Evolutionary conservation across 2,888 invertebrate genomes (phyloP), one percentile per base, ranked within the genome.

Genomic region (Bembecia ichneumoniformis): DNA sequence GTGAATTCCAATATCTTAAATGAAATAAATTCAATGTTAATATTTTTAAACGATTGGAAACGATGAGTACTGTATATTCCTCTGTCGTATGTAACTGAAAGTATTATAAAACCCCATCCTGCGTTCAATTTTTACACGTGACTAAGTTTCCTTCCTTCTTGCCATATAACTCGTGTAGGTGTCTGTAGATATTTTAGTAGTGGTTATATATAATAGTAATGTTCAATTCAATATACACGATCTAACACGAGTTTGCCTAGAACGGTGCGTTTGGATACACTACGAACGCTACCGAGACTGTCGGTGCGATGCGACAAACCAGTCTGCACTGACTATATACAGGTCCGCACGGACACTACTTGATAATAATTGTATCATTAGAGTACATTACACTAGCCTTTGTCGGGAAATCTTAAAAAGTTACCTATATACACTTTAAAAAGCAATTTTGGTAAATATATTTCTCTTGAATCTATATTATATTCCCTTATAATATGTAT

Each of bases 361-460:
- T 74, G 86, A 86, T 86, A 86, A 87, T 87, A 86, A 86, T 86
- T 83, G 83, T 87, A 86, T 87, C 84, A 83, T 83, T 86, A 86
- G 84, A 83, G 82, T 86, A 86, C 84, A 86, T 84, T 82, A 82
- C 83, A 79, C 84, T 87, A 87, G 87, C 82, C 83, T 83, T 84
- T 86, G 83, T 84, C 80, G 77, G 74, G 77, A 82, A 82, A 83
- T 81, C 28, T 28, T 84, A 81, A 77, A 84, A 82, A 83, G 84
- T 86, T 87, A 87, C 84, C 86, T 87, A 83, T 86, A 84, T 84
- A 84, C 82, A 86, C 79, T 81, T 74, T 71, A 76, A 82, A 81
- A 53, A 69, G 70, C 75, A 80, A 77, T 83, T 83, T 87, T 82
- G 83, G 82, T 82, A 83, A 81, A 81, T 81, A 81, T 84, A 84